phyloP scores from a whole-genome alignment of 2,888 invertebrate species.

The Trypoxylon attenuatum region DNA sequence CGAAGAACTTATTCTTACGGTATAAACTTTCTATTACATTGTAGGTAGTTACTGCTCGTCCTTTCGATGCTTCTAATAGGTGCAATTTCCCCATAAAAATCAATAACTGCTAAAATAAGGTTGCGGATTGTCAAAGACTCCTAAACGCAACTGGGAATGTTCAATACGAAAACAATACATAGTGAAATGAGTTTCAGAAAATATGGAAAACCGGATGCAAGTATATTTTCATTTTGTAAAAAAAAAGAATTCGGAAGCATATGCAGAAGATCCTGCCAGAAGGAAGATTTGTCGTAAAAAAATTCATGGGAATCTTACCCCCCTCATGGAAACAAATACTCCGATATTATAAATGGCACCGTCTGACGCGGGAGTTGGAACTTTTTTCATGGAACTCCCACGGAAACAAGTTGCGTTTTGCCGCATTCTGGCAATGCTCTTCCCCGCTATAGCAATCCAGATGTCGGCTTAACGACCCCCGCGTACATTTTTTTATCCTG shows the following conservation, averaged over 20 bases:
- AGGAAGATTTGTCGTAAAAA: conserved; percentile 11
- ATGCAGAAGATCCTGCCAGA: not conserved
- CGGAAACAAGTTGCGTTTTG: conserved; percentile 54
- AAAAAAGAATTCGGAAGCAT: not conserved
- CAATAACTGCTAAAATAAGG: not conserved
- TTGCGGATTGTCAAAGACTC: too few relatives aligned
- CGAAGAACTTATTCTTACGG: not conserved
- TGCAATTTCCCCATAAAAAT: not conserved
- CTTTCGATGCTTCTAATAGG: not conserved
- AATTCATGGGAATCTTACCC: conserved; percentile 23
- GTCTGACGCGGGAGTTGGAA: conserved; percentile 24
- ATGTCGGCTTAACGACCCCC: conserved; percentile 51
- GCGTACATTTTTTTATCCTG: conserved; percentile 26
- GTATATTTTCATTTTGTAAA: not conserved
- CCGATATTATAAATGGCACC: conserved; percentile 36
- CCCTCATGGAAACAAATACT: conserved; percentile 31
- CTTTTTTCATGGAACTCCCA: conserved; percentile 51
- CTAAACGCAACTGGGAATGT: too few relatives aligned
- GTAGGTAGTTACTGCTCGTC: not conserved
- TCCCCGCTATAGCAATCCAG: conserved; percentile 47
- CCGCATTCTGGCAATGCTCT: conserved; percentile 38
- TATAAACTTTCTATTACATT: conserved; percentile 11
- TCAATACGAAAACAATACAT: too few relatives aligned
- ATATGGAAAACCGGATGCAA: not conserved
- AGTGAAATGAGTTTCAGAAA: not conserved